Percentiles rank a stretch among this genome's conserved stretches.
Evolutionary conservation across 2,888 invertebrate species (phyloP).

Genomic region (Clitarchus hookeri): DNA sequence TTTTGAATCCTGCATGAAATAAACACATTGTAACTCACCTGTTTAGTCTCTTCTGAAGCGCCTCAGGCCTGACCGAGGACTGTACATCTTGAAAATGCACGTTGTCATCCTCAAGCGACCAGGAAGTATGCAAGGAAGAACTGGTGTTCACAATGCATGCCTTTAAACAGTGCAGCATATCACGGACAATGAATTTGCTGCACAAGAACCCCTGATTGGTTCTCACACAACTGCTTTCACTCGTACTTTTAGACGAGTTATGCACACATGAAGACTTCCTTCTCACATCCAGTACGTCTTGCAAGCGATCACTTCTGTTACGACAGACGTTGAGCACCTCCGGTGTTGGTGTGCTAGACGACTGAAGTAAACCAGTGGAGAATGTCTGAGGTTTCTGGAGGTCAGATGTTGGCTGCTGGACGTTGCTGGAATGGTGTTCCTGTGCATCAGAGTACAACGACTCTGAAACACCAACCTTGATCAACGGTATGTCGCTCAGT

Average conservation of each 20-base stretch:
- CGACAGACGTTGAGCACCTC: not conserved
- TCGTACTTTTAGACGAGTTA: constrained; percentile 2
- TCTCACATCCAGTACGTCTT: not conserved
- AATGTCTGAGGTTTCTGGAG: not conserved
- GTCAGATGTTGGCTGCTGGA: not conserved
- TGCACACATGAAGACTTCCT: not conserved
- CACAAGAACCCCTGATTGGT: constrained; percentile 60
- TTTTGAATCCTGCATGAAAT: too few relatives aligned
- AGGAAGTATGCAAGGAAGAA: constrained; percentile 35
- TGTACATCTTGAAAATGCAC: constrained; percentile 48
- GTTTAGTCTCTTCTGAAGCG: constrained; percentile 33
- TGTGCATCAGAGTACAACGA: not conserved
- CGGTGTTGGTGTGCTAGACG: not conserved
- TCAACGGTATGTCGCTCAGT: constrained; percentile 31
- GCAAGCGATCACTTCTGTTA: not conserved
- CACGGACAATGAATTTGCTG: constrained; percentile 62
- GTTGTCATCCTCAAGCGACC: constrained; percentile 47
- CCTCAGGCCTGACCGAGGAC: constrained; percentile 31
- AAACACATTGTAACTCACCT: constrained; percentile 27
- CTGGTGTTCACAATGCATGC: constrained; percentile 58
- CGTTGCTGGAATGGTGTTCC: not conserved
- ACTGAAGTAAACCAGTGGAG: too few relatives aligned
- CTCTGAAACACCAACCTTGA: constrained; percentile 30
- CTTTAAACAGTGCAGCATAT: constrained; percentile 63
- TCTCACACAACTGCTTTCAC: constrained; percentile 11